phyloP scores from a whole-genome alignment of 2,113 vertebrate genomes.

The Aviceda subcristata region DNA sequence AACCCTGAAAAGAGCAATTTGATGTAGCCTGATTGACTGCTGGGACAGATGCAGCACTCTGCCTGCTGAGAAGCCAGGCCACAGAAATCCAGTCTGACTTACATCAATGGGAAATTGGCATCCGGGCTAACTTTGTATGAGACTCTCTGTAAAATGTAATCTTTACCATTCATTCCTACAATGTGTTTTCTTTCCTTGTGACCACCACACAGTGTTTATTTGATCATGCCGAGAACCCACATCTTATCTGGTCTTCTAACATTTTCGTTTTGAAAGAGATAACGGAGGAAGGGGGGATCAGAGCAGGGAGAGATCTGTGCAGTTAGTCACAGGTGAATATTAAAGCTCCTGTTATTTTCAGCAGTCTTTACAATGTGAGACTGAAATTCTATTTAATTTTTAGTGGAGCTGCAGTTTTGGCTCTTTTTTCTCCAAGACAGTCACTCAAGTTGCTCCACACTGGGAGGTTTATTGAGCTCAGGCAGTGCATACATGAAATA shows the following conservation, averaged over 20 bases:
- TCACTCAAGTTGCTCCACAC: background rate
- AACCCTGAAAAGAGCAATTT: background rate
- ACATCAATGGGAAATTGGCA: background rate
- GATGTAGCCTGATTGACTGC: background rate
- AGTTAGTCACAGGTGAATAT: slow-evolving; percentile 16
- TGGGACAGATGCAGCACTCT: background rate
- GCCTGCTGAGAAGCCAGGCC: background rate
- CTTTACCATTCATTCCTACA: background rate
- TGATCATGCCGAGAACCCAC: slow-evolving; percentile 40
- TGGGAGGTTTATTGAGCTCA: background rate
- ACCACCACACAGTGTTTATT: slow-evolving; percentile 35
- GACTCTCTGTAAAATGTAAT: background rate
- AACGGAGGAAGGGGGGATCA: background rate
- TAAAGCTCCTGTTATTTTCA: background rate
- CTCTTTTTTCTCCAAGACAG: background rate
- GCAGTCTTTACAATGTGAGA: background rate
- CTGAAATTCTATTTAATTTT: slow-evolving; percentile 5
- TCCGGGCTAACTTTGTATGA: background rate
- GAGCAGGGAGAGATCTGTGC: background rate
- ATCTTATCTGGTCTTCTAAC: slow-evolving; percentile 62
- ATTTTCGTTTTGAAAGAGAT: slow-evolving; percentile 62
- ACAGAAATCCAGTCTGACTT: background rate
- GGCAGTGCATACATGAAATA: background rate
- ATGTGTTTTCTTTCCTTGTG: slow-evolving; percentile 36
- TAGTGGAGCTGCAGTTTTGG: background rate